Percentiles rank a stretch among this genome's conserved stretches.
Conservation (phyloP, 2,797 vertebrate species). For the Taenioides sp. region DNA sequence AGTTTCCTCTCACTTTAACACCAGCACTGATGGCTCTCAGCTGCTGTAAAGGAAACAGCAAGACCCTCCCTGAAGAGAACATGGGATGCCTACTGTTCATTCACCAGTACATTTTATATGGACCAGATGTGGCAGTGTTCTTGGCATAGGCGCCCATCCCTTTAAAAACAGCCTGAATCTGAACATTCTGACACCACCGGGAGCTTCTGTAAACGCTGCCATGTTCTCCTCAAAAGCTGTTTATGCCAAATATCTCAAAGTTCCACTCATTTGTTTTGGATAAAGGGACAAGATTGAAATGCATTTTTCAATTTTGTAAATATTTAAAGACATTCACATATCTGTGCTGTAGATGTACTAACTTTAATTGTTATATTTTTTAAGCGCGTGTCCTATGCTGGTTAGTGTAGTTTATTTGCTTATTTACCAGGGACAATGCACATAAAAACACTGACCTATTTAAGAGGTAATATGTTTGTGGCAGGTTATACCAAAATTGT, state of each 20-base stretch:
- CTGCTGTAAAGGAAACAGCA: conserved; percentile 39
- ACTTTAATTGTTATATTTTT: too few species aligned
- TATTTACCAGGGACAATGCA: too few species aligned
- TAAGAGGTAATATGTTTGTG: too few species aligned
- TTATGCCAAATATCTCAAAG: conserved; percentile 27
- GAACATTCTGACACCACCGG: conserved; percentile 47
- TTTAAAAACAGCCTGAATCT: conserved; percentile 39
- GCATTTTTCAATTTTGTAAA: too few species aligned
- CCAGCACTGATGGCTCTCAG: conserved; percentile 11
- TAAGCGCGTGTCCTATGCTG: too few species aligned
- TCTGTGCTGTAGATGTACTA: too few species aligned
- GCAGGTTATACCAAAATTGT: too few species aligned
- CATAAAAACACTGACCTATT: too few species aligned
- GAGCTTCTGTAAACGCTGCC: conserved; percentile 37
- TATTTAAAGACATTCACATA: too few species aligned
- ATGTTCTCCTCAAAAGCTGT: conserved; percentile 27
- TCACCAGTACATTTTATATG: conserved; percentile 70
- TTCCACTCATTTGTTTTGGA: background rate
- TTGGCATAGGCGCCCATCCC: conserved; percentile 27
- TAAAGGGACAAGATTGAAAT: background rate
- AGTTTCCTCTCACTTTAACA: conserved; percentile 4
- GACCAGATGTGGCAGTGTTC: conserved; percentile 70
- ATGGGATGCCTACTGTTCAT: conserved; percentile 54
- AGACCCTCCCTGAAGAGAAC: conserved; percentile 45
- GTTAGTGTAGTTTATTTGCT: too few species aligned